phyloP scores from a whole-genome alignment of 2,113 vertebrate genomes.

The Salvelinus fontinalis region DNA sequence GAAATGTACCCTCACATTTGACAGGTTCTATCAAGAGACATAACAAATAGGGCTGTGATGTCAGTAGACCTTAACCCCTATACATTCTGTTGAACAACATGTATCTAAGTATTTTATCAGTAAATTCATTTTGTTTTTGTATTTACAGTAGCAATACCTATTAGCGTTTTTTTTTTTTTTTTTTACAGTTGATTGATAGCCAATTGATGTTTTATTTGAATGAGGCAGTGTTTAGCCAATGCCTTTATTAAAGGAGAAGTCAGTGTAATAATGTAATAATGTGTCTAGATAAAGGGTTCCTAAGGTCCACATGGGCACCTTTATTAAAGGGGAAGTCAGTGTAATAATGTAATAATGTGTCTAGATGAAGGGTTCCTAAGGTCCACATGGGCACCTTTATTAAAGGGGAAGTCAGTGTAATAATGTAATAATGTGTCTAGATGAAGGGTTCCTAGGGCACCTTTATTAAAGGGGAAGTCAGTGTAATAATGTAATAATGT shows the following conservation, averaged over 20 bases:
- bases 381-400: no score
- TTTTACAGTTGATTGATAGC: neutral
- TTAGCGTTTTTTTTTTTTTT: neutral
- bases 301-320: slow-evolving; percentile 14
- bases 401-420: no score
- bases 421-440: no score
- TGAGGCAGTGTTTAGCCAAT: neutral
- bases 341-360: no score
- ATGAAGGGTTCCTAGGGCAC: no score
- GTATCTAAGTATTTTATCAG: neutral
- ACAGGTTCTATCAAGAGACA: neutral
- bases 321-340: neutral
- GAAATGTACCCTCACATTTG: slow-evolving; percentile 10
- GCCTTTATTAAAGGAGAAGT: neutral
- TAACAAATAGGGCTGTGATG: neutral
- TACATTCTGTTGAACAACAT: no score
- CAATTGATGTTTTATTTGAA: neutral
- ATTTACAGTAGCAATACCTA: neutral
- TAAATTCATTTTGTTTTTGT: no score
- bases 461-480: no score
- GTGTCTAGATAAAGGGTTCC: slow-evolving; percentile 3
- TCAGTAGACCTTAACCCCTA: neutral
- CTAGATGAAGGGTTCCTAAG: no score
- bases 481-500: no score
- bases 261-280: no score